Conservation (phyloP, 2,888 invertebrate genomes). For the Ectobius pallidus region DNA sequence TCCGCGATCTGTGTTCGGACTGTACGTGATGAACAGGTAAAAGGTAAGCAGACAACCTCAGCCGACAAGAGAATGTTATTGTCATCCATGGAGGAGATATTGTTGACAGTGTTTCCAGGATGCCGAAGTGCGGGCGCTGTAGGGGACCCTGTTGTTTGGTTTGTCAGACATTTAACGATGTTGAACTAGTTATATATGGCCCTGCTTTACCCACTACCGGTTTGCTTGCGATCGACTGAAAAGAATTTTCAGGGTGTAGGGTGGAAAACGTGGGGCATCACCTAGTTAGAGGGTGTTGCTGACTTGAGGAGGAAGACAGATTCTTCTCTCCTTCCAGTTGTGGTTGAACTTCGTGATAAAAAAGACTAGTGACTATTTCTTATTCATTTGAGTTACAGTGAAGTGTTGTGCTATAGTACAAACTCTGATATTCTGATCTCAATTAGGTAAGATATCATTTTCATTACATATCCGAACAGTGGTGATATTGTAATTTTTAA, state of each 20-base stretch:
- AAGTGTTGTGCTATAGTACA: no score
- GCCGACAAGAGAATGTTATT: not conserved
- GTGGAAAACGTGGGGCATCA: conserved; percentile 6
- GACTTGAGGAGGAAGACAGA: not conserved
- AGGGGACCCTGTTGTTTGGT: not conserved
- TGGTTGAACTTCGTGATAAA: not conserved
- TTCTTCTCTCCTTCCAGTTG: not conserved
- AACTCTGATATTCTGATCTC: no score
- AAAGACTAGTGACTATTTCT: no score
- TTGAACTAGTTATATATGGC: not conserved
- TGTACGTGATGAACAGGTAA: not conserved
- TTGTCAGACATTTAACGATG: not conserved
- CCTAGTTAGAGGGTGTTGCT: conserved; percentile 10
- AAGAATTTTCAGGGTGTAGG: not conserved
- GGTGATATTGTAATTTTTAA: no score
- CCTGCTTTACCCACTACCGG: not conserved
- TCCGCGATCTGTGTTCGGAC: not conserved
- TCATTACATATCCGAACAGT: no score
- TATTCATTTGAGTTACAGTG: no score
- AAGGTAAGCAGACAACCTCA: not conserved
- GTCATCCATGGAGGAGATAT: not conserved
- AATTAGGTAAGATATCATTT: no score
- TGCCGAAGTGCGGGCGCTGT: not conserved
- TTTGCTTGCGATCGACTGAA: not conserved
- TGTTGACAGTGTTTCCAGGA: not conserved